phyloP scores from a whole-genome alignment of 2,888 invertebrate genomes.

The Eumacrocentrus americanus region DNA sequence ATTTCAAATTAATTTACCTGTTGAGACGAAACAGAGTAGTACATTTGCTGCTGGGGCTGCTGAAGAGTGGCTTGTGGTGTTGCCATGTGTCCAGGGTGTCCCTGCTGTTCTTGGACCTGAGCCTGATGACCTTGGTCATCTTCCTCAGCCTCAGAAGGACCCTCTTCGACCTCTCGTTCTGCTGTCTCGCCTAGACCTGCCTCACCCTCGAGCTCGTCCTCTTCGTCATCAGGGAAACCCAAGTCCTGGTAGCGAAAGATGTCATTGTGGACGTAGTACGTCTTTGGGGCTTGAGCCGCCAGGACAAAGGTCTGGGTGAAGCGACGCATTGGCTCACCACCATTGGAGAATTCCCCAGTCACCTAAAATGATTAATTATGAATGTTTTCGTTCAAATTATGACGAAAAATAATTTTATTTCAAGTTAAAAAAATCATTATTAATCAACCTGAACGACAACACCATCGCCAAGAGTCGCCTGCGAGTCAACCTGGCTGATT shows the following conservation, averaged over 20 bases:
- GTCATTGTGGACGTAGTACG: constrained; percentile 98
- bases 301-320: constrained; percentile 98
- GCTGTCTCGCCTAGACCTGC: constrained; percentile 47
- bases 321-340: constrained; percentile 94
- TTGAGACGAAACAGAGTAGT: constrained; percentile 43
- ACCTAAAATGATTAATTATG: too few species aligned
- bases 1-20: too few species aligned
- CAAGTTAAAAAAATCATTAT: background rate
- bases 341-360: constrained; percentile 95
- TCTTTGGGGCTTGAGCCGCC: constrained; percentile 94
- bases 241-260: constrained; percentile 94
- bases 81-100: constrained; percentile 35
- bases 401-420: too few species aligned
- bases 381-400: too few species aligned
- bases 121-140: constrained; percentile 62
- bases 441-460: constrained; percentile 84
- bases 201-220: constrained; percentile 52
- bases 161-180: constrained; percentile 67
- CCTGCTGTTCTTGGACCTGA: constrained; percentile 42
- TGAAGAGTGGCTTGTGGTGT: constrained; percentile 37
- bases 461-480: constrained; percentile 90
- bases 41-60: constrained; percentile 44
- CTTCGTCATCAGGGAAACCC: constrained; percentile 58
- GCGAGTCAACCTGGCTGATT: constrained; percentile 95
- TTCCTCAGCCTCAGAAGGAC: constrained; percentile 72